Conservation (phyloP, 2,888 invertebrate genomes). For the Campoletis raptor region DNA sequence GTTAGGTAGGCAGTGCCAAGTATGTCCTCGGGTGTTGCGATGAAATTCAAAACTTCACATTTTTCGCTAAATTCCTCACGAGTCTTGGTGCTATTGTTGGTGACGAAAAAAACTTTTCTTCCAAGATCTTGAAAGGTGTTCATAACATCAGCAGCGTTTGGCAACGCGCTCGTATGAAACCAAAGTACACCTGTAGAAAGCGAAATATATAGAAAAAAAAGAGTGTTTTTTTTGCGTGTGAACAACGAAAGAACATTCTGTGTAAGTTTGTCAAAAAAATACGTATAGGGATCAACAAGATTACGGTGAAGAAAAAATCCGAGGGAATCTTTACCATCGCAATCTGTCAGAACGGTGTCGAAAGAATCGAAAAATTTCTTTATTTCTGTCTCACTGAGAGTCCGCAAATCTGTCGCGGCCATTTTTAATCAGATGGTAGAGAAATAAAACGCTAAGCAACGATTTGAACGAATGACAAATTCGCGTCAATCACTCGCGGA, state of each 20-base stretch:
- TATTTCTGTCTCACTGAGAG: constrained; percentile 73
- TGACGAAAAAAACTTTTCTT: constrained; percentile 88
- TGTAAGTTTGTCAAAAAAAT: not conserved
- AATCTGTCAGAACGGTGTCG: constrained; percentile 87
- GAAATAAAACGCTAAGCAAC: constrained; percentile 15
- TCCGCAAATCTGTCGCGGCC: constrained; percentile 64
- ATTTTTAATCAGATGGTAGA: constrained; percentile 28
- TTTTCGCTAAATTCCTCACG: constrained; percentile 87
- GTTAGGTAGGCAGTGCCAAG: constrained; percentile 86
- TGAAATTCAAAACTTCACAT: constrained; percentile 86
- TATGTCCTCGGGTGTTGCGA: constrained; percentile 85
- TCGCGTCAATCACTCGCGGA: constrained; percentile 2
- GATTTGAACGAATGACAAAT: constrained; percentile 7
- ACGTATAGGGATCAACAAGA: not conserved
- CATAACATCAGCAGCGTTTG: constrained; percentile 85
- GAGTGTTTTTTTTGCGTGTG: not conserved
- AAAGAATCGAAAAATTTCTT: constrained; percentile 84
- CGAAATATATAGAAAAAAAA: constrained; percentile 18
- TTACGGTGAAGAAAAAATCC: not conserved
- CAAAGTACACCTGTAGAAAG: constrained; percentile 86
- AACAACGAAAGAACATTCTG: not conserved
- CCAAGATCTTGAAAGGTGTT: constrained; percentile 85
- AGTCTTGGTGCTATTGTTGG: constrained; percentile 89
- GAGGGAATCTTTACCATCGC: constrained; percentile 86
- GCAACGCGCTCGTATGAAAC: constrained; percentile 85